Evolutionary conservation across 2,797 vertebrate species (phyloP).

Genomic region (Toxotes lorentzi): DNA sequence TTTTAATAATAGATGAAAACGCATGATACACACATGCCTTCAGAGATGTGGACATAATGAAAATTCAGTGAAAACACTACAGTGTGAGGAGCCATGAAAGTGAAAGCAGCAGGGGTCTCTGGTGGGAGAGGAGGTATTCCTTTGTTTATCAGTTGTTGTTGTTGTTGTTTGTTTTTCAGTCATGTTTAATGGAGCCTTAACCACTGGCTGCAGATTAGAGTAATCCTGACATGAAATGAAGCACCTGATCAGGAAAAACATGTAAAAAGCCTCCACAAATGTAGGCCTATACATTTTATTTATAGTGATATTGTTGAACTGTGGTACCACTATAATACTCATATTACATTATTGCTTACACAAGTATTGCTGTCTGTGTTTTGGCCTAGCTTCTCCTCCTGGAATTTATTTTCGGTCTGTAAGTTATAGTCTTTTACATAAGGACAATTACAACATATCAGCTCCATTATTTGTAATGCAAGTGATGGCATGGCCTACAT

Average conservation of each 20-base stretch:
- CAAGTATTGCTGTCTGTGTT: neutral
- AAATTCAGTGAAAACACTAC: constrained; percentile 22
- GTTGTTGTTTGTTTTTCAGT: neutral
- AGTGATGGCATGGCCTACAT: constrained; percentile 48
- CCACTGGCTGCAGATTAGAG: constrained; percentile 16
- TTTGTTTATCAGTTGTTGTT: constrained; percentile 63
- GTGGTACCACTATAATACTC: neutral
- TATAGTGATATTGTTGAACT: neutral
- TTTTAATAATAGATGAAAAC: constrained; percentile 40
- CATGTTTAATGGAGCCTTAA: constrained; percentile 38
- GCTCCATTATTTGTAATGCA: constrained; percentile 20
- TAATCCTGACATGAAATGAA: constrained; percentile 20
- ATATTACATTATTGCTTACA: neutral
- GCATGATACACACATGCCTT: constrained; percentile 44
- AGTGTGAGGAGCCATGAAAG: neutral
- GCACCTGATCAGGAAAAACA: neutral
- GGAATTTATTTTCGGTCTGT: neutral
- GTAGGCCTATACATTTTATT: neutral
- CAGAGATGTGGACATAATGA: neutral
- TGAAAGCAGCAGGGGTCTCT: constrained; percentile 46
- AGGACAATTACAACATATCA: constrained; percentile 27
- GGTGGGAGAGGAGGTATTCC: constrained; percentile 20
- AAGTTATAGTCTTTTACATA: neutral
- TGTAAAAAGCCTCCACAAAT: neutral
- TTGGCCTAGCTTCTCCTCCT: neutral